Evolutionary conservation across 37 sponge, comb jelly and placozoan genomes (phyloP).

Genomic region (Trichoplax adhaerens): DNA sequence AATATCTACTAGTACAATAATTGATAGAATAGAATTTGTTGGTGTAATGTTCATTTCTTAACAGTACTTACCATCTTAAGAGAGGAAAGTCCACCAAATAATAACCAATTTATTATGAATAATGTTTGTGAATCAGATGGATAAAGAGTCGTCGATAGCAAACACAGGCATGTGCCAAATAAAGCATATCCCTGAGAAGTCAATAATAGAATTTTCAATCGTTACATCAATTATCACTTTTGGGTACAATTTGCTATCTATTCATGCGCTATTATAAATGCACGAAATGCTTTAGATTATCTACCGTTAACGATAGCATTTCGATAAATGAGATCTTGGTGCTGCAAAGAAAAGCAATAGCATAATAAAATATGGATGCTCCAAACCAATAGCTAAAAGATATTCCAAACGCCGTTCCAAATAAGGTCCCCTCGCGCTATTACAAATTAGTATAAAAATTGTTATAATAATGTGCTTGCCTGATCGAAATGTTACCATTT

Average conservation of each 20-base stretch:
- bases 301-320: constrained; percentile 40
- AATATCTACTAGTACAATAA: constrained; percentile 1
- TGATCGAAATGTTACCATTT: no score
- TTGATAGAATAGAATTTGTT: background rate
- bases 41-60: background rate
- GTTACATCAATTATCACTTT: background rate
- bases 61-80: constrained; percentile 26
- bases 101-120: constrained; percentile 30
- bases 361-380: constrained; percentile 35
- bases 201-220: background rate
- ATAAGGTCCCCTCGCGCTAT: constrained; percentile 59
- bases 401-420: constrained; percentile 72
- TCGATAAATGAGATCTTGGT: constrained; percentile 39
- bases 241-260: background rate
- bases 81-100: constrained; percentile 36
- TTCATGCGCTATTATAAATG: no score
- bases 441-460: no score
- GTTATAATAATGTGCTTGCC: no score
- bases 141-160: constrained; percentile 29
- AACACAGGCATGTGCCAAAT: constrained; percentile 33
- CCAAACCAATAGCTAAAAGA: constrained; percentile 71
- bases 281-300: background rate
- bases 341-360: constrained; percentile 48
- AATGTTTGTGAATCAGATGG: constrained; percentile 27
- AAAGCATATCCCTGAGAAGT: constrained; percentile 47